Percentiles rank a stretch among this genome's conserved stretches.
phyloP scores from a whole-genome alignment of 2,797 vertebrate genomes.

The Bucorvus abyssinicus region DNA sequence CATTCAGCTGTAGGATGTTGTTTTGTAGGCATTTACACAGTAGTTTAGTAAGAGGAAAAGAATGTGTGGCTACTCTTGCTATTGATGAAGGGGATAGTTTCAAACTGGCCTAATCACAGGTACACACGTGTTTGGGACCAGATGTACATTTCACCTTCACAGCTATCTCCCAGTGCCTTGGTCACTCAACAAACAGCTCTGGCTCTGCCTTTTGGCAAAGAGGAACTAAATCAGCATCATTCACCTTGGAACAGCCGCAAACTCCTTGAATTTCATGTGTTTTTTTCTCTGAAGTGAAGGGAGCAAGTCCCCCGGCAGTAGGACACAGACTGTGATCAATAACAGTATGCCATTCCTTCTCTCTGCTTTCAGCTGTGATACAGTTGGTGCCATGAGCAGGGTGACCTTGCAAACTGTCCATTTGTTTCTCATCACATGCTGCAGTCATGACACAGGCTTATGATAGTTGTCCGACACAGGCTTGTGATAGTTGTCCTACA shows the following conservation, averaged over 20 bases:
- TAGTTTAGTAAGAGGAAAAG: not conserved
- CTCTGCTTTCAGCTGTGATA: not conserved
- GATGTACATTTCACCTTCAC: conserved; percentile 63
- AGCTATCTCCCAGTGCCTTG: conserved; percentile 53
- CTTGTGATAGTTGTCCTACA: not conserved
- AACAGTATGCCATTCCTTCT: not conserved
- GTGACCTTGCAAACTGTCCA: not conserved
- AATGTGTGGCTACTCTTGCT: not conserved
- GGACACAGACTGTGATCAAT: not conserved
- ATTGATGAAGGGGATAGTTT: conserved; percentile 43
- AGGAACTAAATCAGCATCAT: conserved; percentile 60
- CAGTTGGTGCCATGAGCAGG: not conserved
- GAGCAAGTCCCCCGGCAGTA: not conserved
- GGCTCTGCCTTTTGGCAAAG: conserved; percentile 61
- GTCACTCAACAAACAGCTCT: conserved; percentile 57
- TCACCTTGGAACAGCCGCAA: conserved; percentile 51
- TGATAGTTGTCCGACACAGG: not conserved
- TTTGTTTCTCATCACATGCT: not conserved
- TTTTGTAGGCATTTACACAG: not conserved
- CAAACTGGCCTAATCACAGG: conserved; percentile 29
- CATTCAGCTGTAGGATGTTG: not conserved
- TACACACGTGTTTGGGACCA: conserved; percentile 10
- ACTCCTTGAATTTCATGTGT: conserved; percentile 36
- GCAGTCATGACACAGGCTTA: not conserved
- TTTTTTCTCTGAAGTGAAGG: not conserved